phyloP scores from a whole-genome alignment of 2,888 invertebrate species.

The Cheilosia impressa region DNA sequence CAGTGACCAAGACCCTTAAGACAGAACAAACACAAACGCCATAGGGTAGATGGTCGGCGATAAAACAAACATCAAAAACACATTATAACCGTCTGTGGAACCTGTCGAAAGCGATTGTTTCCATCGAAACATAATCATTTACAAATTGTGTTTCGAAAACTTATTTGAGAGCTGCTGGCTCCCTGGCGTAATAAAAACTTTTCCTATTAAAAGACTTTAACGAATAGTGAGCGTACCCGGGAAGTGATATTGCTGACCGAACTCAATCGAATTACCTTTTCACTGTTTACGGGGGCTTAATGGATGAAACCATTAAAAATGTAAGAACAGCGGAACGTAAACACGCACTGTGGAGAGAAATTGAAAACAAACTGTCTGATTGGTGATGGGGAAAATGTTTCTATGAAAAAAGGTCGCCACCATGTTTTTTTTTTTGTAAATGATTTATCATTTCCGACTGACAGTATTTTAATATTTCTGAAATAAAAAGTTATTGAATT shows the following conservation, averaged over 20 bases:
- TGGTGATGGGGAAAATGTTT: background rate
- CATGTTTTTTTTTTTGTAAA: too few species aligned
- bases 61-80: background rate
- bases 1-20: background rate
- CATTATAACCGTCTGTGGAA: background rate
- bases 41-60: background rate
- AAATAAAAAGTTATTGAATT: too few species aligned
- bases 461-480: too few species aligned
- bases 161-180: background rate
- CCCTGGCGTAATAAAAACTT: constrained; percentile 18
- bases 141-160: constrained; percentile 9
- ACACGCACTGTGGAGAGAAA: background rate
- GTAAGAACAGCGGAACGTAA: background rate
- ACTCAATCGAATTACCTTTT: constrained; percentile 11
- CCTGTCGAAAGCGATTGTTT: background rate
- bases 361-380: background rate
- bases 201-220: constrained; percentile 11
- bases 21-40: background rate
- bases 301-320: constrained; percentile 25
- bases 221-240: too few species aligned
- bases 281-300: background rate
- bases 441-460: too few species aligned
- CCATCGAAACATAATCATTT: background rate
- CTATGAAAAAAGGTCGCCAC: background rate
- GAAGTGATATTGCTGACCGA: background rate